Evolutionary conservation across 2,797 vertebrate genomes (phyloP).

Genomic region (Silurus aristotelis): DNA sequence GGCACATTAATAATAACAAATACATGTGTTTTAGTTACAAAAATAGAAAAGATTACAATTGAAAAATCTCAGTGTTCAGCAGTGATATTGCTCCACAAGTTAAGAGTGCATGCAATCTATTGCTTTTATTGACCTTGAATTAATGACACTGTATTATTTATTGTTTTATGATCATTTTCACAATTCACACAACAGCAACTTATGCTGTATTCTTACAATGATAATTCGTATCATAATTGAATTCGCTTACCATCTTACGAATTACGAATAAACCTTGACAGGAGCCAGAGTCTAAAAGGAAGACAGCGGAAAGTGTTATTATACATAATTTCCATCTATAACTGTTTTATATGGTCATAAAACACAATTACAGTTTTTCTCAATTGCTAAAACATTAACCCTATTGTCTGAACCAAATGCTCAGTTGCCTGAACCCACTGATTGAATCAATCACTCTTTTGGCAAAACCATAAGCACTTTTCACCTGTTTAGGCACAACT

Average conservation of each 20-base stretch:
- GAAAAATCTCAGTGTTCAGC: background rate
- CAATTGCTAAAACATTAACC: too few relatives aligned
- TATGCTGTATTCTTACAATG: background rate
- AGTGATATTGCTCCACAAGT: background rate
- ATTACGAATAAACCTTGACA: background rate
- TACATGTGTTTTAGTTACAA: background rate
- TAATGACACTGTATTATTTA: background rate
- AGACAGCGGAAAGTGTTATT: too few relatives aligned
- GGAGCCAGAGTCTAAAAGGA: too few relatives aligned
- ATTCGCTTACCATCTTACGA: background rate
- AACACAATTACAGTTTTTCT: too few relatives aligned
- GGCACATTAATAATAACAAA: background rate
- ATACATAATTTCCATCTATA: too few relatives aligned
- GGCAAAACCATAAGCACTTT: too few relatives aligned
- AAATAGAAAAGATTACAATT: background rate
- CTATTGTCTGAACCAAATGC: too few relatives aligned
- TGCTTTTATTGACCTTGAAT: background rate
- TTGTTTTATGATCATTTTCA: background rate
- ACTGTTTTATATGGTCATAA: too few relatives aligned
- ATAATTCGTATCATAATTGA: background rate
- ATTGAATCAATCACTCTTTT: too few relatives aligned
- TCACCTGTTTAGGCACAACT: too few relatives aligned
- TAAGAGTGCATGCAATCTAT: background rate
- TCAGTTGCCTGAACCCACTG: too few relatives aligned
- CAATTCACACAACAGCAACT: background rate